A percentile compares a stretch with the other conserved stretches of the same genome.
These are phyloP conservation scores for Halesus radiatus DNA, from an alignment of 1,140 invertebrate species.

Conservation along the genomic window DNA sequence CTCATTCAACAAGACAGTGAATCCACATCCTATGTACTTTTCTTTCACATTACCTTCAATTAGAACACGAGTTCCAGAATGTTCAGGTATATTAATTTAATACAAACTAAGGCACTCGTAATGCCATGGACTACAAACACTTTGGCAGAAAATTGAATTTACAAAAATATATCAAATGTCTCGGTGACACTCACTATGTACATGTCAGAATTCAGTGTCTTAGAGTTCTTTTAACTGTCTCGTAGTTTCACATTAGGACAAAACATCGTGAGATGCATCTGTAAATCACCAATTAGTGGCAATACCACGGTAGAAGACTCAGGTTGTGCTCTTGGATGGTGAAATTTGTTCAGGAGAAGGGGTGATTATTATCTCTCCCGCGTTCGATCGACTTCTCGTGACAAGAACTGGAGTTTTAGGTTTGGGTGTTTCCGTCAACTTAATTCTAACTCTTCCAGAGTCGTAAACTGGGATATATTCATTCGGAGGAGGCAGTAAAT, in stretches of 20 bases:
- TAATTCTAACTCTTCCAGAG: constrained; percentile 76
- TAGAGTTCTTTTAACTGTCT: constrained; percentile 61
- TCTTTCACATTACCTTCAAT: constrained; percentile 1
- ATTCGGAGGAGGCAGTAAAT: constrained; percentile 64
- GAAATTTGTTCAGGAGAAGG: constrained; percentile 62
- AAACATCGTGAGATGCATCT: neutral
- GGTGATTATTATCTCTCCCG: constrained; percentile 74
- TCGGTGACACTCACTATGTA: constrained; percentile 25
- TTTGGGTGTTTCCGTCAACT: constrained; percentile 74
- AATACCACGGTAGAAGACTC: constrained; percentile 25
- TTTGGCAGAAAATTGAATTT: constrained; percentile 54
- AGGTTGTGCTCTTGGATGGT: constrained; percentile 45
- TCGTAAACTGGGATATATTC: constrained; percentile 72
- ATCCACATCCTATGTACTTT: neutral
- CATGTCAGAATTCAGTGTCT: constrained; percentile 59
- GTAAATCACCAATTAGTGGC: neutral
- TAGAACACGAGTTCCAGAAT: neutral
- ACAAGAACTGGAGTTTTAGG: constrained; percentile 77
- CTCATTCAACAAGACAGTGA: neutral
- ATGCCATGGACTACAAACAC: constrained; percentile 52
- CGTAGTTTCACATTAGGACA: constrained; percentile 61
- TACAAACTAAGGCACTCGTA: constrained; percentile 51
- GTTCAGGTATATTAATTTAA: constrained; percentile 30
- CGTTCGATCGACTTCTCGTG: constrained; percentile 73
- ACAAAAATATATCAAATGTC: constrained; percentile 39